Evolutionary conservation across 64 coral and sea anemone genomes (phyloP), one percentile per base, ranked within the genome.

Genomic region (Dendrophyllia cribrosa): DNA sequence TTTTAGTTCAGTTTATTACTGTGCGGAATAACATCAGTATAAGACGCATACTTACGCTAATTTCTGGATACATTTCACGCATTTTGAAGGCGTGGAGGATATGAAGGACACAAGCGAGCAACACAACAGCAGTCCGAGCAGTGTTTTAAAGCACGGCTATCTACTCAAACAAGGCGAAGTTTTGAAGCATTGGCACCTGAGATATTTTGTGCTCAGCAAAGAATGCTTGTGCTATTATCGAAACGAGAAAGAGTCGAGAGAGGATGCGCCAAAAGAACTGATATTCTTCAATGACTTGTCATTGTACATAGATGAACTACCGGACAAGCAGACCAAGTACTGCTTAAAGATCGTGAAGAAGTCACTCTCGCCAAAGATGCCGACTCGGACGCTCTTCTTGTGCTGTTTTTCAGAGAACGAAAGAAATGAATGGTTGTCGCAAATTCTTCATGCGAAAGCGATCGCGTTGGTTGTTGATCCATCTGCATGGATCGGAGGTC

Each of bases 241-340:
- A n/a, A 97, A 49, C 0, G 92, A 94, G 66, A 22, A 91, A 11
- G 82, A 97, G 9, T 83, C 95, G 0, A 77, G 75, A 2, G 68
- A 86, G 13, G 76, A 94, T 17, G 92, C 79, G 4, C 95, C 95
- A 5, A 94, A 83, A 65, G 95, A 92, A 22, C 53, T 97, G 0
- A 97, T 97, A 62, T 97, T 97, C 70, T 97, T 97, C 51, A 97
- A 97, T 21, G 95, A 97, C 48, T 91, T 97, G 92, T 97, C 95
- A 14, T 58, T 97, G 4, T 97, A 93, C 46, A 86, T 97, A 24
- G 95, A 94, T 20, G 83, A 94, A 12, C 61, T 91, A 20, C 80
- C 77, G 7, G 82, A 87, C 5, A 63, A 86, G 48, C 91, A 96
- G 44, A 94, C 76, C 22, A 97, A 94, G 44, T 94, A 88, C 87